Evolutionary conservation across 2,113 vertebrate species (phyloP), one percentile per base, ranked within the genome.

Genomic region (Sinocyclocheilus anophthalmus): DNA sequence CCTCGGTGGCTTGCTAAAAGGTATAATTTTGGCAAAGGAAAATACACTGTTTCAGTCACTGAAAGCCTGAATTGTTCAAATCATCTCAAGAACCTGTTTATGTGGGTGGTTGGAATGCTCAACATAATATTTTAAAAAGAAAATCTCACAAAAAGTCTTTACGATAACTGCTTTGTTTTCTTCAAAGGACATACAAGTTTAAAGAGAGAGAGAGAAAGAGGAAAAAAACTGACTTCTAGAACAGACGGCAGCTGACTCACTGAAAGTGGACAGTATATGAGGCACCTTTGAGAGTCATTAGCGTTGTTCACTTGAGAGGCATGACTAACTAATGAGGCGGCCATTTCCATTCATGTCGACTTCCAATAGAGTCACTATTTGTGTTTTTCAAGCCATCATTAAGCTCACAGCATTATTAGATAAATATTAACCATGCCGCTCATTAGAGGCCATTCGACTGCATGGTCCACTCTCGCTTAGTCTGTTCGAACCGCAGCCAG

Each of bases 281-380:
- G 45, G 2, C 26, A 50, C 80, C 80, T 82, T 33, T 70, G 63
- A 82, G 63, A 70, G 80, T 70, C 80, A 70, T 82, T 82, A 82
- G 45, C 45, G 6, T 13, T 33, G 80, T 67, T 84, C 69, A 81
- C 22, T 72, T 81, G 37, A 75, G 70, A 88, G 78, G 65, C 70
- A 85, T 85, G 72, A 18, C 78, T 85, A 88, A 88, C 80, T 83
- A 85, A 73, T 16, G 53, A 85, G 59, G 37, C 55, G 9, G 48
- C 55, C 77, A 59, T 55, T 76, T 75, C 75, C 61, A 61, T 82
- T 82, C 78, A 77, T 22, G 48, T 39, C 16, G 42, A 69, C 80
- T 82, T 69, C 45, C 63, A 70, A 42, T 37, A 53, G 57, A 72
- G 73, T 67, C 61, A 6, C 61, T 70, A 55, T 79, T 70, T 70